Evolutionary conservation across 2,113 vertebrate genomes (phyloP).

Genomic region (Etia nguti): DNA sequence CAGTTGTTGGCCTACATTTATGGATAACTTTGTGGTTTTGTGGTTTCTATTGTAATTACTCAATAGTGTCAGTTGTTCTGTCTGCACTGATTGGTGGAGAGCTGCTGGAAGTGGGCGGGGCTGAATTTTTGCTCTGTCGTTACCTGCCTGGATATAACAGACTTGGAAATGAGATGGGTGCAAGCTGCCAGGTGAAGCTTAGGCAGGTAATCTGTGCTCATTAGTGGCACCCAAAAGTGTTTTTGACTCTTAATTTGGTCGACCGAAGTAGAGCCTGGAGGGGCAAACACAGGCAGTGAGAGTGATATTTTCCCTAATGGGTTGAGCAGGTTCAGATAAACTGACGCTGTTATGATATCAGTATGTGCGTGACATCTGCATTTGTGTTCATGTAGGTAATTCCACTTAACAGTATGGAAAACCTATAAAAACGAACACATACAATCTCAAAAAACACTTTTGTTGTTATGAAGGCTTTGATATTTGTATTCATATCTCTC

Average conservation of each 20-base stretch:
- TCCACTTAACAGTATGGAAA: neutral
- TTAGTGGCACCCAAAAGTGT: conserved; percentile 31
- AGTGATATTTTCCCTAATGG: conserved; percentile 6
- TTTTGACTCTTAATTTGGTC: conserved; percentile 31
- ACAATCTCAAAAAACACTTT: neutral
- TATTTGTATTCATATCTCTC: neutral
- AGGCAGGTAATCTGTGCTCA: conserved; percentile 25
- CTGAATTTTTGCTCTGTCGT: conserved; percentile 6
- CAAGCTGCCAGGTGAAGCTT: conserved; percentile 7
- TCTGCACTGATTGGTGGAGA: neutral
- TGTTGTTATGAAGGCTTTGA: neutral
- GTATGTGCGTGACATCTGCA: neutral
- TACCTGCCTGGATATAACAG: conserved; percentile 21
- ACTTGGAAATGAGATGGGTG: neutral
- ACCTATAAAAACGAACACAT: neutral
- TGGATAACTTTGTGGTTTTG: neutral
- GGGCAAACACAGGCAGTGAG: neutral
- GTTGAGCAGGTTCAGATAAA: neutral
- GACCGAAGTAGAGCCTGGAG: conserved; percentile 2
- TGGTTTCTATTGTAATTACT: neutral
- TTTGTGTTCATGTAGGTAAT: neutral
- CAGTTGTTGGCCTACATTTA: neutral
- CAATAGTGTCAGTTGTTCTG: neutral
- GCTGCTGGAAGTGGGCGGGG: neutral
- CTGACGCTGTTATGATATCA: conserved; percentile 6